These are phyloP conservation scores for Mobula hypostoma DNA, from an alignment of 2,113 vertebrate species.

Conservation along the genomic window DNA sequence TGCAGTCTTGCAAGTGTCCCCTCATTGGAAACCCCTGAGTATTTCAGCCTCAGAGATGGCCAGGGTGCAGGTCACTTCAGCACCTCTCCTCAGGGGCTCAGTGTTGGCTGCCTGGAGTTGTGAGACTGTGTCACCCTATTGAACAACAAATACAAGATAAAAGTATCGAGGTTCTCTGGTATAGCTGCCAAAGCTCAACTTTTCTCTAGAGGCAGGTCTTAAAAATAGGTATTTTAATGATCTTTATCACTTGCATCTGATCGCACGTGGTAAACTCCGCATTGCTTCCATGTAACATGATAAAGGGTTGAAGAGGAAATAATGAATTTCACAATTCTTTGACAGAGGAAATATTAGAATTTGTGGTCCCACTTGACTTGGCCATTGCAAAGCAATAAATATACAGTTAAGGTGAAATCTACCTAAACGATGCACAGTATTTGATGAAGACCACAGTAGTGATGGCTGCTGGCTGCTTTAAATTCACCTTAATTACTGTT, in stretches of 20 bases:
- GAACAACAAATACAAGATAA: not conserved
- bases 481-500: not conserved
- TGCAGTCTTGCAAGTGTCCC: too few species aligned
- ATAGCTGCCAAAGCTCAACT: not conserved
- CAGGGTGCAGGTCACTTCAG: too few species aligned
- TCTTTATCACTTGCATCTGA: not conserved
- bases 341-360: not conserved
- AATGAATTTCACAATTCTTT: not conserved
- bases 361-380: not conserved
- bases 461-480: not conserved
- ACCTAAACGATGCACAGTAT: not conserved
- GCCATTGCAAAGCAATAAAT: not conserved
- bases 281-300: not conserved
- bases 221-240: not conserved
- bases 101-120: too few species aligned
- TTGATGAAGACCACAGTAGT: not conserved
- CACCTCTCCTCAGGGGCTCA: too few species aligned
- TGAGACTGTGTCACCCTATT: too few species aligned
- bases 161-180: not conserved
- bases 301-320: not conserved
- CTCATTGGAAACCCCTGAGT: too few species aligned
- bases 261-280: not conserved
- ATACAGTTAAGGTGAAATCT: not conserved
- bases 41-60: too few species aligned
- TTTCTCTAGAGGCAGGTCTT: not conserved